These are phyloP conservation scores for Anableps anableps DNA, from an alignment of 2,797 vertebrate species.

Conservation along the genomic window DNA sequence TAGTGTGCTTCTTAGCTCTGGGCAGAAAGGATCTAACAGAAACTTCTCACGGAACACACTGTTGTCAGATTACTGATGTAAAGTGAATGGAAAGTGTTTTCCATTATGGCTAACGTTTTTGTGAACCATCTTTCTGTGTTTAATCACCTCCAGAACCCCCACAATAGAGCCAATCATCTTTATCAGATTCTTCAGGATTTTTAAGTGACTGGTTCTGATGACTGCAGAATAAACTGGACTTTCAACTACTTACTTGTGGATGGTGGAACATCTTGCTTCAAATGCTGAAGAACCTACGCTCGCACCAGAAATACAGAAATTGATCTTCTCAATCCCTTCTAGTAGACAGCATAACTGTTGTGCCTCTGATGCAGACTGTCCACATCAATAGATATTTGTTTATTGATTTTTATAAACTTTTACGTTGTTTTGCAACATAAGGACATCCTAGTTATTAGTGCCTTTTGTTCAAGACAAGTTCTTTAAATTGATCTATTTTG, in stretches of 20 bases:
- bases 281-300: background rate
- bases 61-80: background rate
- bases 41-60: background rate
- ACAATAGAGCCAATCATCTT: background rate
- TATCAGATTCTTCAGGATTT: background rate
- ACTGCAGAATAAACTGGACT: background rate
- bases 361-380: background rate
- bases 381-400: background rate
- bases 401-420: background rate
- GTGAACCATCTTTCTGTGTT: background rate
- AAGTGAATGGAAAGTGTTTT: background rate
- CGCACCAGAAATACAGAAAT: background rate
- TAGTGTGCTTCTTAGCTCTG: background rate
- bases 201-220: background rate
- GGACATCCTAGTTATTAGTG: background rate
- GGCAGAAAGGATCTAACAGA: background rate
- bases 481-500: background rate
- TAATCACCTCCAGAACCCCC: background rate
- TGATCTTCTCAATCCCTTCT: no score
- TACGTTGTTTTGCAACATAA: background rate
- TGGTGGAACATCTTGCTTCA: background rate
- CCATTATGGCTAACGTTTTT: background rate
- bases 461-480: background rate
- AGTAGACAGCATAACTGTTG: background rate
- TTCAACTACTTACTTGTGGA: background rate